phyloP scores from a whole-genome alignment of 2,113 vertebrate genomes.

The Perognathus longimembris region DNA sequence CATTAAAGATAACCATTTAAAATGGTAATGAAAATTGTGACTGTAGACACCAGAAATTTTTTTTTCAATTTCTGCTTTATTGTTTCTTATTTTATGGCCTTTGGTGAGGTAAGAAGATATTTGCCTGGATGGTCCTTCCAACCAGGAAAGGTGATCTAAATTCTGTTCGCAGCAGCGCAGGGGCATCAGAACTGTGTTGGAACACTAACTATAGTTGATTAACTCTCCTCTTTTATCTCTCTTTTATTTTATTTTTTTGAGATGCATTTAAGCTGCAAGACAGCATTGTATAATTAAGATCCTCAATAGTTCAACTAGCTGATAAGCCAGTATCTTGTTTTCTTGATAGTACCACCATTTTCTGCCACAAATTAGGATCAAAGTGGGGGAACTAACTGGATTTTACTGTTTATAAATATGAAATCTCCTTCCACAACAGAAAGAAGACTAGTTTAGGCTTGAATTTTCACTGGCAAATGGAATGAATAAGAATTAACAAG shows the following conservation, averaged over 20 bases:
- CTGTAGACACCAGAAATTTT: conserved; percentile 62
- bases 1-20: conserved; percentile 86
- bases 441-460: background rate
- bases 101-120: background rate
- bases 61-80: conserved; percentile 61
- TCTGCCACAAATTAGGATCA: background rate
- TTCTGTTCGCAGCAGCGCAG: background rate
- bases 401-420: background rate
- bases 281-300: background rate
- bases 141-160: background rate
- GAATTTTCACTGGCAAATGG: background rate
- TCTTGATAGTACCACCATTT: background rate
- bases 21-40: conserved; percentile 82
- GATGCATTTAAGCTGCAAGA: background rate
- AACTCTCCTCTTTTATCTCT: background rate
- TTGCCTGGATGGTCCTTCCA: background rate
- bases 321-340: background rate
- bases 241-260: conserved; percentile 6
- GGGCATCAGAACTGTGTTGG: background rate
- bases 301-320: background rate
- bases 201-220: background rate
- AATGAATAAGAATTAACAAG: background rate
- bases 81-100: conserved; percentile 41
- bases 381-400: background rate
- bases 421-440: background rate